These are phyloP conservation scores for Trichonephila clavata DNA, from an alignment of 1,140 invertebrate species.

Conservation along the genomic window DNA sequence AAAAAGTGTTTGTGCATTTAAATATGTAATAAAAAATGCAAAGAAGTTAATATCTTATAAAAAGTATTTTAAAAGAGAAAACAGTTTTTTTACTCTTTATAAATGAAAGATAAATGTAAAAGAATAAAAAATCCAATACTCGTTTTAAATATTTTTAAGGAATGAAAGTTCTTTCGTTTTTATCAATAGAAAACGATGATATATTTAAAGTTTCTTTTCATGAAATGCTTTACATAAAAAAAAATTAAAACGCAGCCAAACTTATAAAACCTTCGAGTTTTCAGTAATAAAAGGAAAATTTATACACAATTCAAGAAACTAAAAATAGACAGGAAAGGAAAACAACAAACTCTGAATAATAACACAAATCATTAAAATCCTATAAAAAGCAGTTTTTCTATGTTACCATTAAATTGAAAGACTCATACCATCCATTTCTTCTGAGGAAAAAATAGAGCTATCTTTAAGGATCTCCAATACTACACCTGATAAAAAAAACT, in stretches of 20 bases:
- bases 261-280: neutral
- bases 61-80: too few relatives aligned
- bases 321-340: neutral
- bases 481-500: neutral
- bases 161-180: too few relatives aligned
- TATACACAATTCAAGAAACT: neutral
- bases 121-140: too few relatives aligned
- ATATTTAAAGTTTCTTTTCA: too few relatives aligned
- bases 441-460: neutral
- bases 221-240: too few relatives aligned
- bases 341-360: neutral
- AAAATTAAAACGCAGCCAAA: neutral
- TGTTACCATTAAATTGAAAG: neutral
- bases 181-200: too few relatives aligned
- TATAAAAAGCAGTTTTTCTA: neutral
- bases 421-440: neutral
- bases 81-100: too few relatives aligned
- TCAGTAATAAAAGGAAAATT: neutral
- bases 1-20: too few relatives aligned
- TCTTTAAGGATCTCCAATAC: neutral
- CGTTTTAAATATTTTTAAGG: too few relatives aligned
- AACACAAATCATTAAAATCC: neutral
- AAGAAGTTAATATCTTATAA: too few relatives aligned
- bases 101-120: too few relatives aligned
- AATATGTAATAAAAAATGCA: too few relatives aligned